Evolutionary conservation across 2,888 invertebrate genomes (phyloP), one percentile per base, ranked within the genome.

Genomic region (Epinotia ramella): DNA sequence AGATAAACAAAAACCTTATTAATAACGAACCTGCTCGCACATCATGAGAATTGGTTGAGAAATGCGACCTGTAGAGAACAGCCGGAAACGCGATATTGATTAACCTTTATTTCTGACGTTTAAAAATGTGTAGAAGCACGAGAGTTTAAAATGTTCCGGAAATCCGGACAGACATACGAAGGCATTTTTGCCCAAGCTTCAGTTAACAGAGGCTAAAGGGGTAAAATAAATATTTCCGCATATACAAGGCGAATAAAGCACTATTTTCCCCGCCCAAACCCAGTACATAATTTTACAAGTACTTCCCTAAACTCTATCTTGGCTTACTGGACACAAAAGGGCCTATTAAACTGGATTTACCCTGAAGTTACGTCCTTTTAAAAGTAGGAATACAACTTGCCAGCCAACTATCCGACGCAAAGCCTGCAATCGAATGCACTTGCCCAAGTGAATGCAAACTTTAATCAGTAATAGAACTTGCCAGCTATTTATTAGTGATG

Each of bases 371-470:
- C 28, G 20, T 5, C 59, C 24, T 59, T 59, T 59, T 24, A 5
- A 24, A 13, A 12, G 0, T 5, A 13, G 12, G 24, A 24, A 24
- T 6, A 59, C 24, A 63, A 53, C 71, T 71, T 63, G 63, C 71
- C 49, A 63, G 62, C 63, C 62, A 63, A 71, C 71, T 71, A 71
- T 63, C 71, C 53, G 63, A 64, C 40, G 64, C 64, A 72, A 72
- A 57, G 64, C 64, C 72, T 24, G 46, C 69, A 64, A 57, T 64
- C 72, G 44, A 72, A 72, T 72, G 72, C 64, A 64, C 72, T 72
- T 44, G 72, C 56, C 56, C 40, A 40, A 71, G 33, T 64, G 56
- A 64, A 40, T 46, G 7, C 63, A 16, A 33, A 64, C 20, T 64
- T 12, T 11, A 56, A 49, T 20, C 44, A 24, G 24, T 33, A 46